Evolutionary conservation across 2,113 vertebrate genomes (phyloP).

Genomic region (Plecturocebus donacophilus): DNA sequence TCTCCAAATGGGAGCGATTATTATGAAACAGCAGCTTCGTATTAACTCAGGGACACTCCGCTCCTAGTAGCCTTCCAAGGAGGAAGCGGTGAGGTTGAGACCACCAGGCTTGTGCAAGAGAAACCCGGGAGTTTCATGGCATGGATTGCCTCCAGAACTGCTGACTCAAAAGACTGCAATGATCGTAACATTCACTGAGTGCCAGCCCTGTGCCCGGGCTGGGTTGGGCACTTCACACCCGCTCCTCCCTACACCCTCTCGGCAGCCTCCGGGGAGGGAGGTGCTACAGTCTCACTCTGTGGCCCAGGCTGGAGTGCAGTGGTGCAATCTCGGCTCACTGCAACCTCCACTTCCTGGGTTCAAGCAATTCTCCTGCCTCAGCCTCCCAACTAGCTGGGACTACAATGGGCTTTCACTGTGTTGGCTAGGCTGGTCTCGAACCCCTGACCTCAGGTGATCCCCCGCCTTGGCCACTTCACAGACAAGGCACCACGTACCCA

Average conservation of each 20-base stretch:
- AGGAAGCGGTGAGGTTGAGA: not conserved
- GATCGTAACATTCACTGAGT: fast-evolving
- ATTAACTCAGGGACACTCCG: too few relatives aligned
- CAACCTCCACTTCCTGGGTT: too few relatives aligned
- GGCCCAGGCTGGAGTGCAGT: too few relatives aligned
- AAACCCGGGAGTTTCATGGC: fast-evolving
- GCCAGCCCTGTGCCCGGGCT: fast-evolving
- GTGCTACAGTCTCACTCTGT: fast-evolving
- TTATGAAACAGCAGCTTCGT: too few relatives aligned
- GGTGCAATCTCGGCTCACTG: too few relatives aligned
- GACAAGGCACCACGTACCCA: fast-evolving
- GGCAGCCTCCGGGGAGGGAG: not conserved
- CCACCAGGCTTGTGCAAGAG: not conserved
- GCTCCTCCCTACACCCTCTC: not conserved
- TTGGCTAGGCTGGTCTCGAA: too few relatives aligned
- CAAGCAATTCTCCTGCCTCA: too few relatives aligned
- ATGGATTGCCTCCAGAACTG: not conserved
- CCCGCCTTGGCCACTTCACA: not conserved
- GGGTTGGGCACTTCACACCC: not conserved
- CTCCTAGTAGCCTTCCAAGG: not conserved
- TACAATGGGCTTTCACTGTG: too few relatives aligned
- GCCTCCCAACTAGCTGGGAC: too few relatives aligned
- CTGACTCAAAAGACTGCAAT: fast-evolving
- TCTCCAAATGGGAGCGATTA: not conserved
- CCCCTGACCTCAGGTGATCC: too few relatives aligned